These are phyloP conservation scores for Amphiduros pacificus DNA, from an alignment of 2,888 invertebrate species.

Conservation along the genomic window DNA sequence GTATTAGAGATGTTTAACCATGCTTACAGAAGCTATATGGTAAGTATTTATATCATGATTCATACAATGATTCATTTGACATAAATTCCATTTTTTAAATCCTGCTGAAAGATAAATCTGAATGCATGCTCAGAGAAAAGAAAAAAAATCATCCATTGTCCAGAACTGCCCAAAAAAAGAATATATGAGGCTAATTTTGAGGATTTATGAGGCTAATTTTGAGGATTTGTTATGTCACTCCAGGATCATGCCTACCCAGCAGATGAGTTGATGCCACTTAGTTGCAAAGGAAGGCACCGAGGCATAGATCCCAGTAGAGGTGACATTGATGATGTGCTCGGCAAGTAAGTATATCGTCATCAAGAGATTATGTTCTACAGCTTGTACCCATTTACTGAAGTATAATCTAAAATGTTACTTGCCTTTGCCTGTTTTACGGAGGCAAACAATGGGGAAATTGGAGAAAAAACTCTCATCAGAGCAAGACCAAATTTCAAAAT, in stretches of 20 bases:
- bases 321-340: slow-evolving; percentile 93
- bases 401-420: too few relatives aligned
- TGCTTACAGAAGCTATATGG: slow-evolving; percentile 28
- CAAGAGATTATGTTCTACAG: too few relatives aligned
- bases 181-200: not conserved
- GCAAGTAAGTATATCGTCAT: slow-evolving; percentile 89
- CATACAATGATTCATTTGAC: not conserved
- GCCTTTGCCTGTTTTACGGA: too few relatives aligned
- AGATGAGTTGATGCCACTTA: slow-evolving; percentile 96
- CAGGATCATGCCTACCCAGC: slow-evolving; percentile 92
- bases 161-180: not conserved
- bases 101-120: not conserved
- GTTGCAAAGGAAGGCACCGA: slow-evolving; percentile 88
- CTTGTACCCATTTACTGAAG: too few relatives aligned
- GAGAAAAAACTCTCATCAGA: too few relatives aligned
- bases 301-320: slow-evolving; percentile 89
- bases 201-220: not conserved
- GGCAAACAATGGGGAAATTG: too few relatives aligned
- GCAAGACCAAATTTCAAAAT: too few relatives aligned
- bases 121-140: not conserved
- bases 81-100: not conserved
- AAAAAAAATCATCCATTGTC: not conserved
- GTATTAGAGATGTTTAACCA: slow-evolving; percentile 32
- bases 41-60: slow-evolving; percentile 6
- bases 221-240: slow-evolving; percentile 1